These are phyloP conservation scores for Sebastes cheni DNA, from an alignment of 2,797 vertebrate genomes.

Conservation along the genomic window DNA sequence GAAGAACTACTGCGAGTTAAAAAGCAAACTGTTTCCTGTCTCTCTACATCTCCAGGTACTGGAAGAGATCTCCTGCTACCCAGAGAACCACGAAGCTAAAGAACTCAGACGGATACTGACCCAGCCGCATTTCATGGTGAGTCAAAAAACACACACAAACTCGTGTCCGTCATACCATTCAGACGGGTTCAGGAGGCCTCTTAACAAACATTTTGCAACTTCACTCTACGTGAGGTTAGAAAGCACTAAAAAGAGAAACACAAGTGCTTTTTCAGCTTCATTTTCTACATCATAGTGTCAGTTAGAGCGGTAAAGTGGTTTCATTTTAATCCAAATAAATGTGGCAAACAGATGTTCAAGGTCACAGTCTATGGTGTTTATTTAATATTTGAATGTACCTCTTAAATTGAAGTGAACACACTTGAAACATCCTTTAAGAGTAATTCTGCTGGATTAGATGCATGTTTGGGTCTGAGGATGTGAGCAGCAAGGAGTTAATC, in stretches of 20 bases:
- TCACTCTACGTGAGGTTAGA: background rate
- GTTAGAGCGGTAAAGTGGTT: background rate
- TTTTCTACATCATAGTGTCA: background rate
- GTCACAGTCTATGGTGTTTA: background rate
- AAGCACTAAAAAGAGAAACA: background rate
- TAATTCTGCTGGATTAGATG: background rate
- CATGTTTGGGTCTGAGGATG: background rate
- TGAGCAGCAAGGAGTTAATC: constrained; percentile 35
- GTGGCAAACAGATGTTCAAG: background rate
- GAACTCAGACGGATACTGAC: constrained; percentile 97
- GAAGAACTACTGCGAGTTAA: background rate
- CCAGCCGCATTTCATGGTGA: constrained; percentile 99
- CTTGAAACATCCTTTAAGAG: background rate
- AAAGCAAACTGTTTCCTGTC: background rate
- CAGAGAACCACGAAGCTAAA: constrained; percentile 96
- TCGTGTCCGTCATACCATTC: background rate
- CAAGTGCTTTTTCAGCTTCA: background rate
- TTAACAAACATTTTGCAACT: background rate
- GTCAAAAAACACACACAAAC: constrained; percentile 25
- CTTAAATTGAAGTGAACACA: background rate
- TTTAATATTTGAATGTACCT: background rate
- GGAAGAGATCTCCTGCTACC: constrained; percentile 98
- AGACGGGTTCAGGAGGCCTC: background rate
- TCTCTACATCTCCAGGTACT: constrained; percentile 85
- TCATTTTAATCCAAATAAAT: background rate